These are phyloP conservation scores for Sylvia borin DNA, from an alignment of 2,797 vertebrate species.

Conservation along the genomic window DNA sequence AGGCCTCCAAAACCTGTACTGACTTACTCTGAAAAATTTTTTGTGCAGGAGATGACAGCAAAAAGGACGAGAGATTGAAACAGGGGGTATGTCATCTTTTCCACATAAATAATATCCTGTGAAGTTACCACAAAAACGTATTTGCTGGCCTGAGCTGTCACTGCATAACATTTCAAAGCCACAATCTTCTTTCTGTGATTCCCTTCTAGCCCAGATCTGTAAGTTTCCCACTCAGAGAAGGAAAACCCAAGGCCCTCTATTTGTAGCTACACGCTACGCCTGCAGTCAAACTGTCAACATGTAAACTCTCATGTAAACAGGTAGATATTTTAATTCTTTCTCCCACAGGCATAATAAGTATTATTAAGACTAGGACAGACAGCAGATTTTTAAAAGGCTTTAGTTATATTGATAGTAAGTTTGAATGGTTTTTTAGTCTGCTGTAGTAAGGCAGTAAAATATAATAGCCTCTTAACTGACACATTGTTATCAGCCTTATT, in stretches of 20 bases:
- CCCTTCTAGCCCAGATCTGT: background rate
- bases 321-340: constrained; percentile 4
- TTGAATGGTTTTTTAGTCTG: constrained; percentile 16
- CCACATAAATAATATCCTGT: background rate
- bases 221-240: background rate
- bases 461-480: constrained; percentile 62
- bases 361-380: background rate
- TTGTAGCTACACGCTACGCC: background rate
- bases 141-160: background rate
- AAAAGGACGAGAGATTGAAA: background rate
- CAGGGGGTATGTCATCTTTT: background rate
- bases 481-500: constrained; percentile 67
- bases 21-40: background rate
- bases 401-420: constrained; percentile 1
- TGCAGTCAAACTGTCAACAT: constrained; percentile 18
- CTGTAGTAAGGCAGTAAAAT: constrained; percentile 41
- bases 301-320: background rate
- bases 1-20: background rate
- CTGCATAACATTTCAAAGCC: background rate
- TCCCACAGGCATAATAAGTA: background rate
- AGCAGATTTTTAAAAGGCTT: background rate
- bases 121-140: background rate
- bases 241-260: background rate
- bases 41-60: background rate
- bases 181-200: background rate